Evolutionary conservation across 1,140 invertebrate genomes (phyloP), one percentile per base, ranked within the genome.

Genomic region (Limonius californicus): DNA sequence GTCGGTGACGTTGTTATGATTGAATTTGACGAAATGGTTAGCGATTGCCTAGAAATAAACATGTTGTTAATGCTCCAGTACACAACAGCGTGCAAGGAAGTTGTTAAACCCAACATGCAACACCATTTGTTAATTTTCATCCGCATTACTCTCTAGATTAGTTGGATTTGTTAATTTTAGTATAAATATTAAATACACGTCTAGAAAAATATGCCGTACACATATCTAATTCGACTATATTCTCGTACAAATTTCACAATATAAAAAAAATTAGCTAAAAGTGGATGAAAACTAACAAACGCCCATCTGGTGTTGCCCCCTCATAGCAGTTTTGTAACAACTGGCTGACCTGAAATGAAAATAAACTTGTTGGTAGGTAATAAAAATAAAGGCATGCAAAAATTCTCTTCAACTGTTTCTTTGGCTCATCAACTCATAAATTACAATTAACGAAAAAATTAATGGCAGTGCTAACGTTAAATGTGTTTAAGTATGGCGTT

Each of bases 41-140:
- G 70, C 72, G 74, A 66, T 73, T 74, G 61, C 71, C 74, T 75
- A 73, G 66, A 75, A 75, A 67, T 59, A 71, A 73, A 72, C 57
- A 70, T 63, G 6, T 55, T 30, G 61, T 66, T 66, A 66, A 45
- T 66, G 20, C n/a, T 32, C 12, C 20, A 15, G n/a, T 32, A 35
- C 12, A 23, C 39, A 64, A 63, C 39, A 65, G 62, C 14, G 42
- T 54, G 42, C 21, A 58, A 43, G 35, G 54, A 57, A 57, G 16
- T 18, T 43, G 59, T 59, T 56, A 57, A 58, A 59, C 42, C 57
- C 57, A 55, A 43, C 62, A 63, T 63, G 62, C 62, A 63, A 63
- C 57, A 56, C 43, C 35, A 27, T 47, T 45, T 61, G 55, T 63
- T 63, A 63, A 45, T 56, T 63, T 63, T 63, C 62, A 63, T 63